Conservation (phyloP, 2,888 invertebrate genomes). For the Ornithoptera alexandrae region DNA sequence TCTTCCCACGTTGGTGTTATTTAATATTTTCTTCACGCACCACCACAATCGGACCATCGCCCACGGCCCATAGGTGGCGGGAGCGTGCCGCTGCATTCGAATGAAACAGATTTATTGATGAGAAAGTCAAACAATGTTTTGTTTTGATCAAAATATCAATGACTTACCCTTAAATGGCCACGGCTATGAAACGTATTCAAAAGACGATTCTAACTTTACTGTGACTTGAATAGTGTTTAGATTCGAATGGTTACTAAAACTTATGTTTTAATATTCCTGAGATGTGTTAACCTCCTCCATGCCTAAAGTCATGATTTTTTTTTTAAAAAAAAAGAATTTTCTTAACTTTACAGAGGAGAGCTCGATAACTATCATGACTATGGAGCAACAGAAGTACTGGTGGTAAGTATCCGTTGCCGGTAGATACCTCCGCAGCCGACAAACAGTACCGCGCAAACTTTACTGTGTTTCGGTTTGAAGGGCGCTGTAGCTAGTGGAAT, state of each 20-base stretch:
- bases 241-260: slow-evolving; percentile 7
- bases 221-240: slow-evolving; percentile 20
- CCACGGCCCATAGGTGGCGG: slow-evolving; percentile 38
- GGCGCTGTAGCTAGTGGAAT: too few relatives aligned
- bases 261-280: too few relatives aligned
- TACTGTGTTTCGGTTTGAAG: too few relatives aligned
- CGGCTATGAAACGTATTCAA: slow-evolving; percentile 23
- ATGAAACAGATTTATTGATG: slow-evolving; percentile 32
- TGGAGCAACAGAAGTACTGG: too few relatives aligned
- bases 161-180: slow-evolving; percentile 31
- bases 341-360: too few relatives aligned
- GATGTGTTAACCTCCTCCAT: too few relatives aligned
- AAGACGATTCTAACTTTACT: slow-evolving; percentile 13
- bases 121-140: slow-evolving; percentile 38
- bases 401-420: too few relatives aligned
- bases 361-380: too few relatives aligned
- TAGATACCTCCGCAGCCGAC: too few relatives aligned
- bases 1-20: slow-evolving; percentile 15
- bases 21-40: slow-evolving; percentile 38
- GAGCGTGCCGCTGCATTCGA: slow-evolving; percentile 31
- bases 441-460: too few relatives aligned
- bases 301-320: too few relatives aligned
- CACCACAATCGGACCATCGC: slow-evolving; percentile 40
- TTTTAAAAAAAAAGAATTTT: too few relatives aligned
- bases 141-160: slow-evolving; percentile 41